Conservation (phyloP, 2,797 vertebrate genomes). For the Petrocephalus schoutedeni region DNA sequence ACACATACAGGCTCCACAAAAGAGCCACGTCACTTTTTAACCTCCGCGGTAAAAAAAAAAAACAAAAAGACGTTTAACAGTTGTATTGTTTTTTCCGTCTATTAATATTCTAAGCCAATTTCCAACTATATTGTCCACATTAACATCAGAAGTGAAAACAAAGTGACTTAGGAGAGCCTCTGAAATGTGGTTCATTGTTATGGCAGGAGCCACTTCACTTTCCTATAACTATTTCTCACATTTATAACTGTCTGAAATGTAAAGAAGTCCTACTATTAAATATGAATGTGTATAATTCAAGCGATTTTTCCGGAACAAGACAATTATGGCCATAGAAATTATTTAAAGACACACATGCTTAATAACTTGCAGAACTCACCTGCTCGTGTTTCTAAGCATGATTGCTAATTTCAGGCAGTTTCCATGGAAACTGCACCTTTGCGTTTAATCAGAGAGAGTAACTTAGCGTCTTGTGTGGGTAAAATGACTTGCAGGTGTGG, state of each 20-base stretch:
- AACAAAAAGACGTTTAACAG: neutral
- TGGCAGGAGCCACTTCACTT: neutral
- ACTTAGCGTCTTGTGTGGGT: neutral
- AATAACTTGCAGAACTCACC: neutral
- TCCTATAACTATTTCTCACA: neutral
- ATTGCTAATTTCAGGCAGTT: constrained; percentile 6
- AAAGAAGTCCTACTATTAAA: neutral
- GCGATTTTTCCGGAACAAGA: neutral
- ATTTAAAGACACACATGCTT: constrained; percentile 2
- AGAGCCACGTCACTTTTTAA: neutral
- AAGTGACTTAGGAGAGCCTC: neutral
- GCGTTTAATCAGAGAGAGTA: neutral
- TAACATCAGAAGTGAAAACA: neutral
- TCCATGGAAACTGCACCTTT: constrained; percentile 18
- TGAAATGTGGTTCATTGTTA: neutral
- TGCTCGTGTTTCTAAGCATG: constrained; percentile 1
- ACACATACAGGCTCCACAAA: neutral
- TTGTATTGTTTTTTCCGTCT: neutral
- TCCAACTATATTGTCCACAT: neutral
- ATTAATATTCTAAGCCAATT: neutral
- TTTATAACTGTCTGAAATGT: neutral
- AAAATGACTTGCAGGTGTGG: constrained; percentile 15
- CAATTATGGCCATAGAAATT: neutral
- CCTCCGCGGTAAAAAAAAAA: neutral
- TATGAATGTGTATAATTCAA: neutral